Percentiles rank a stretch among this genome's conserved stretches.
Conservation (phyloP, 2,888 invertebrate species). For the Melitaea athalia region DNA sequence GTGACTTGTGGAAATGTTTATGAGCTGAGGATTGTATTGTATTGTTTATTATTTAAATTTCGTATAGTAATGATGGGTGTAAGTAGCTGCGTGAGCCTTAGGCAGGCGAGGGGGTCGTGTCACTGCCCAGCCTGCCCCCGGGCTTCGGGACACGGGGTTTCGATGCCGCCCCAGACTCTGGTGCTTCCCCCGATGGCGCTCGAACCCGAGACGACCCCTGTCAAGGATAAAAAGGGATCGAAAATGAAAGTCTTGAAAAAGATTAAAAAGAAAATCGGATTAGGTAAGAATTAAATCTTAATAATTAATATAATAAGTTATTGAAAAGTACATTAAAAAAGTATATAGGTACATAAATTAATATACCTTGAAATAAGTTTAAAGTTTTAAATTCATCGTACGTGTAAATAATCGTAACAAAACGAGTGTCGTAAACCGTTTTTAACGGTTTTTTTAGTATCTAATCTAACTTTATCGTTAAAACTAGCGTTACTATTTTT, state of each 20-base stretch:
- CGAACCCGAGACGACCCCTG: constrained; percentile 73
- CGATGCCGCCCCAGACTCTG: constrained; percentile 72
- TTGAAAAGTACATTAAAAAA: background rate
- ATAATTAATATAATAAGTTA: background rate
- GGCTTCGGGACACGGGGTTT: constrained; percentile 64
- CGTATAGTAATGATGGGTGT: constrained; percentile 72
- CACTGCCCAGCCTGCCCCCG: constrained; percentile 80
- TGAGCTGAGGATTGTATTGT: constrained; percentile 27
- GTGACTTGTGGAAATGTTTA: constrained; percentile 44
- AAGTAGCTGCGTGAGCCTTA: constrained; percentile 82
- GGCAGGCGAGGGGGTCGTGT: constrained; percentile 79
- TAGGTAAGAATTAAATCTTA: constrained; percentile 84
- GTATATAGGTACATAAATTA: background rate
- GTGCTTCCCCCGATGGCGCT: constrained; percentile 76
- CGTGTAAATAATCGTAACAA: background rate
- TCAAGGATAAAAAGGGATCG: constrained; percentile 76
- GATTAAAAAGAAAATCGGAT: constrained; percentile 92
- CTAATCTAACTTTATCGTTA: background rate
- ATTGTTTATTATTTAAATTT: constrained; percentile 25
- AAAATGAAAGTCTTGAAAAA: constrained; percentile 96
- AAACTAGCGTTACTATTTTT: background rate
- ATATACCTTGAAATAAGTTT: no score
- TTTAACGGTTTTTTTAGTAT: constrained; percentile 23
- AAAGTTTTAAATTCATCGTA: background rate
- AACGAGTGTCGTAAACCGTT: constrained; percentile 13